Base-by-base conservation (phyloP, 2,888 invertebrate species). In the Agrenia bidenticulata region DNA sequence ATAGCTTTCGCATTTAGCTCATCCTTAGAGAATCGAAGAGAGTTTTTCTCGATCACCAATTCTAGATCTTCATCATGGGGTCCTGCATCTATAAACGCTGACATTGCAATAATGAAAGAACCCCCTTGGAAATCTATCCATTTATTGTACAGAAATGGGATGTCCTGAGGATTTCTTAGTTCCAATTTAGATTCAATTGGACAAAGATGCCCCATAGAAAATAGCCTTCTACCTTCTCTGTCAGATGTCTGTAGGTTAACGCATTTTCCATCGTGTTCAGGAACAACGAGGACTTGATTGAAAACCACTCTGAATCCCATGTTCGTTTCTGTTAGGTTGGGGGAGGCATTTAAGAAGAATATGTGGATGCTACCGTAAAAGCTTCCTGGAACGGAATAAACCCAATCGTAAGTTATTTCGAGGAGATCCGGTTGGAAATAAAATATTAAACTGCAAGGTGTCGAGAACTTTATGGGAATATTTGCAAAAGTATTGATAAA, bases 91-190 rank as follows among this genome's bases (percentile, higher is more conserved):
- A 39, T 39, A 11, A 39, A 11, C 13, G 27, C 42, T 53, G 53
- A 21, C 51, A 61, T 61, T 53, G 54, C 42, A 53, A 53, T 32
- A 15, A 17, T n/a, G 23, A 13, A 41, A 13, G 55, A 42, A 21
- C 45, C 11, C 4, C 55, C 45, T 15, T 62, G 23, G 9, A 62
- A 49, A 45, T 62, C 55, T 32, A 27, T 23, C 26, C 49, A 45
- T 4, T 45, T 55, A 37, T 19, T 15, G n/a, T 5, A 19, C 5
- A 45, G 45, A 5, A 15, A 11, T 11, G 32, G 32, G 4, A 32
- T 32, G 4, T 32, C 32, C 11, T 11, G 5, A 11, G 32, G 4
- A 32, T 32, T 32, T 32, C 32, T 32, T 11, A 4, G 32, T 4
- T 32, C 32, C 4, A 32, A 32, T 7, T 32, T 32, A n/a, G n/a